Percentiles rank a stretch among this genome's conserved stretches.
Conservation (phyloP, 2,888 invertebrate genomes). For the Minunthozetes semirufus region DNA sequence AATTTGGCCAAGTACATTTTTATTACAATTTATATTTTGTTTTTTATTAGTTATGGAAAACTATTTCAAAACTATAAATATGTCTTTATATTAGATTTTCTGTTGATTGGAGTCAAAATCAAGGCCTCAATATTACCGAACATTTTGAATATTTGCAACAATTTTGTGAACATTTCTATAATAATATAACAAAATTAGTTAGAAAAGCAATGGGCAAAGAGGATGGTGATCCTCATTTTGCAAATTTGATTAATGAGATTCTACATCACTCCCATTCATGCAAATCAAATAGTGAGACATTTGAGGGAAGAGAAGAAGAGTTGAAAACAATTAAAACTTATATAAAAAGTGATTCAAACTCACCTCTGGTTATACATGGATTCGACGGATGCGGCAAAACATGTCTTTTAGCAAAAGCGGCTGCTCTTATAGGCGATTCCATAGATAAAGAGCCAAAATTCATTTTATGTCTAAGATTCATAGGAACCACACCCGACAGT, state of each 20-base stretch:
- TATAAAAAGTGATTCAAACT: slow-evolving; percentile 67
- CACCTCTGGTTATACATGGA: slow-evolving; percentile 79
- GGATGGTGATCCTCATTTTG: slow-evolving; percentile 85
- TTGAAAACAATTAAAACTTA: slow-evolving; percentile 70
- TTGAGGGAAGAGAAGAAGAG: slow-evolving; percentile 84
- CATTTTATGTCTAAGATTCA: slow-evolving; percentile 78
- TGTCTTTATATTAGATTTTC: slow-evolving; percentile 64
- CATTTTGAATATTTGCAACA: slow-evolving; percentile 88
- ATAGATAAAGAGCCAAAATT: slow-evolving; percentile 57
- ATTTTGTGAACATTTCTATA: slow-evolving; percentile 88
- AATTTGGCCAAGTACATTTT: slow-evolving; percentile 73
- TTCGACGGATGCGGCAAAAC: slow-evolving; percentile 98
- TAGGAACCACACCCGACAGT: slow-evolving; percentile 95
- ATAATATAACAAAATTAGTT: slow-evolving; percentile 81
- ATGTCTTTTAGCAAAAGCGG: slow-evolving; percentile 84
- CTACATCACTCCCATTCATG: slow-evolving; percentile 91
- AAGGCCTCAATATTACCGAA: slow-evolving; percentile 83
- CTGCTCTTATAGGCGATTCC: slow-evolving; percentile 64
- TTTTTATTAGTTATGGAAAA: too few relatives aligned
- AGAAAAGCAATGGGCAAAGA: slow-evolving; percentile 93
- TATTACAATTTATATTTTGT: too few relatives aligned
- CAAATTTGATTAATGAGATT: slow-evolving; percentile 86
- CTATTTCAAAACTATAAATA: too few relatives aligned
- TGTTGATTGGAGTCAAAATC: slow-evolving; percentile 93
- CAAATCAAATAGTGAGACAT: slow-evolving; percentile 84